phyloP scores from a whole-genome alignment of 2,888 invertebrate genomes.

The Platycnemis pennipes region DNA sequence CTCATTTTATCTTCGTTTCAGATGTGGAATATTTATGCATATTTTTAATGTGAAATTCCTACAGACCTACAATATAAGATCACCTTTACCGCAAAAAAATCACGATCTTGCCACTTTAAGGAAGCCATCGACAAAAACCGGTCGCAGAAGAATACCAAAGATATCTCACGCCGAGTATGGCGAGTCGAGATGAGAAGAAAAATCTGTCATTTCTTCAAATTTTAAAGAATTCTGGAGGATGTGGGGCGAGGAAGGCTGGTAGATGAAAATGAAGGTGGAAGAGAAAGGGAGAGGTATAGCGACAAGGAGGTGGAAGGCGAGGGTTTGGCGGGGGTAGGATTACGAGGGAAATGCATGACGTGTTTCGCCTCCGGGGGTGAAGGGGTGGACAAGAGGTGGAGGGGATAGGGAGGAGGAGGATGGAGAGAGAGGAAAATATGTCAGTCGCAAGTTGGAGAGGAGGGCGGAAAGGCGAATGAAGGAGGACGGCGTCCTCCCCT shows the following conservation, averaged over 20 bases:
- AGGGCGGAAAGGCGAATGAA: not conserved
- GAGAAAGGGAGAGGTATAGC: not conserved
- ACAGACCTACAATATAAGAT: too few species aligned
- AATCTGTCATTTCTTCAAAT: not conserved
- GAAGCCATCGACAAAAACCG: too few species aligned
- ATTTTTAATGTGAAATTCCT: too few species aligned
- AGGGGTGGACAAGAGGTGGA: not conserved
- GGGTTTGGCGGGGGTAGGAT: not conserved
- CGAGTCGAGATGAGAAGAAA: not conserved
- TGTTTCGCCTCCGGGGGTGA: not conserved
- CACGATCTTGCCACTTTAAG: too few species aligned
- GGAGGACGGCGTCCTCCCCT: not conserved
- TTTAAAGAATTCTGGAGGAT: not conserved
- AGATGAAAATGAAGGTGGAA: not conserved
- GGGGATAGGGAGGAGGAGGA: not conserved
- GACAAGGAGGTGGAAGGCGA: not conserved
- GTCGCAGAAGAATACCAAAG: too few species aligned
- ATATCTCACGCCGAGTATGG: not conserved
- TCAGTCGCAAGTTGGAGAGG: not conserved
- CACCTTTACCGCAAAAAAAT: too few species aligned
- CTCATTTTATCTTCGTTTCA: too few species aligned
- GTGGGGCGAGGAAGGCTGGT: not conserved
- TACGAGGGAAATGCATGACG: not conserved
- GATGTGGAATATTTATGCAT: too few species aligned
- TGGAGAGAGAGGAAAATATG: not conserved